Evolutionary conservation across 2,888 invertebrate species (phyloP), one percentile per base, ranked within the genome.

Genomic region (Anticlea derivata): DNA sequence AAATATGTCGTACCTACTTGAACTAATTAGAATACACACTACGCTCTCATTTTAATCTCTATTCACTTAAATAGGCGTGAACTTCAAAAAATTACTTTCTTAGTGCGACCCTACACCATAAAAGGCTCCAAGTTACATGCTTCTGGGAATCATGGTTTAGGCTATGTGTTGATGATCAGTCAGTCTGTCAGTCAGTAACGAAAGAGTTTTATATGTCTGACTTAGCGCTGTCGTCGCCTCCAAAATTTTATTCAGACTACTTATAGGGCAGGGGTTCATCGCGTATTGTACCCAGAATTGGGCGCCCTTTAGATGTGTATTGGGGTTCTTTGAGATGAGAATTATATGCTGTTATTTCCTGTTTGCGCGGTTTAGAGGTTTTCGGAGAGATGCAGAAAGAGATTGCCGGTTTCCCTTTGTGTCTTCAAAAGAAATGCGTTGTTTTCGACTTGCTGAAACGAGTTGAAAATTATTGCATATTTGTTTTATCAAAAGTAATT

Each of bases 241-340:
- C 44, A 56, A 57, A 62, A 62, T 63, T 60, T 61, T 59, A 57
- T 61, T 56, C 60, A 56, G 50, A 57, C 31, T 39, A 20, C 20
- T 63, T 60, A 55, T 50, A 61, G 50, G 48, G 57, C 51, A 45
- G 39, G 54, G 57, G 56, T 46, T 49, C 34, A 52, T 55, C 57
- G 59, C 50, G 55, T 53, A 55, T 60, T 55, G 58, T 58, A 46
- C 52, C 33, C 52, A 40, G 55, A 50, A 63, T 61, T 54, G 56
- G 50, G 43, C 38, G 45, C 17, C 35, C 49, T 35, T 53, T 45
- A 52, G 50, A 50, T 47, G 54, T 50, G 48, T 59, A 60, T 60
- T 60, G 53, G 54, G 40, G 24, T 39, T 47, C 53, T 58, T 58
- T 61, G 52, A 52, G 43, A 45, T 50, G 35, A 27, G 39, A 55